Conservation (phyloP, 2,113 vertebrate genomes). For the Seriola aureovittata region DNA sequence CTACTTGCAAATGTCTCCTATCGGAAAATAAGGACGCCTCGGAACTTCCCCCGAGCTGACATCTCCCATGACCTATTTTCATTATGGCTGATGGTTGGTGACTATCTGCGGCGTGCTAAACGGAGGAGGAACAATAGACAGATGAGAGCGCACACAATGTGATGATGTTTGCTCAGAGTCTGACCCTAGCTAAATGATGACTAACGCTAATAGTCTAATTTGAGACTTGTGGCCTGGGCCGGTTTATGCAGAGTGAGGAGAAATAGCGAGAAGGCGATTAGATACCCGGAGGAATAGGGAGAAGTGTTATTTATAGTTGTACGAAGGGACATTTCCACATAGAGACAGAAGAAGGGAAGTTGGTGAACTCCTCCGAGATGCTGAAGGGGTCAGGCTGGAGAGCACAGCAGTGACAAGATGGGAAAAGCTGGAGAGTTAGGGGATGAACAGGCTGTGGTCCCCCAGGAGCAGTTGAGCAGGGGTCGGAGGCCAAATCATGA, state of each 20-base stretch:
- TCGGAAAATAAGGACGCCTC: slow-evolving; percentile 61
- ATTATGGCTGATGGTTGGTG: slow-evolving; percentile 61
- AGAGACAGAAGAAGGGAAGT: slow-evolving; percentile 33
- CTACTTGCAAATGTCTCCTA: slow-evolving; percentile 57
- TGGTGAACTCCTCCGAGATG: slow-evolving; percentile 42
- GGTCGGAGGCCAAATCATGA: slow-evolving; percentile 12
- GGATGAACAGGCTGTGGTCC: slow-evolving; percentile 13
- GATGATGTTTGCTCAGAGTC: slow-evolving; percentile 39
- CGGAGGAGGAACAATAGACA: slow-evolving; percentile 66
- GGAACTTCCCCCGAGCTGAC: slow-evolving; percentile 55
- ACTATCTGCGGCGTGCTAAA: slow-evolving; percentile 53
- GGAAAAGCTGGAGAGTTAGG: slow-evolving; percentile 6
- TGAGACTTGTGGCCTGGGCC: slow-evolving; percentile 34
- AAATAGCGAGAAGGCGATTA: background rate
- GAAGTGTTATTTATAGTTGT: slow-evolving; percentile 43
- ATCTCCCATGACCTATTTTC: slow-evolving; percentile 77
- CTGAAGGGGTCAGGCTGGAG: slow-evolving; percentile 39
- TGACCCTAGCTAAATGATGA: slow-evolving; percentile 58
- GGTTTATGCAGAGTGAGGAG: slow-evolving; percentile 21
- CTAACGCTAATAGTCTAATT: slow-evolving; percentile 31
- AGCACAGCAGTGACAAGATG: slow-evolving; percentile 24
- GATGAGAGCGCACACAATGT: slow-evolving; percentile 43
- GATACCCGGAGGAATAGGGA: slow-evolving; percentile 10
- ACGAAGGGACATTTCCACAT: slow-evolving; percentile 20
- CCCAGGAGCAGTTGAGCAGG: slow-evolving; percentile 29